Evolutionary conservation across 2,113 vertebrate species (phyloP).

Genomic region (Archilochus colubris): DNA sequence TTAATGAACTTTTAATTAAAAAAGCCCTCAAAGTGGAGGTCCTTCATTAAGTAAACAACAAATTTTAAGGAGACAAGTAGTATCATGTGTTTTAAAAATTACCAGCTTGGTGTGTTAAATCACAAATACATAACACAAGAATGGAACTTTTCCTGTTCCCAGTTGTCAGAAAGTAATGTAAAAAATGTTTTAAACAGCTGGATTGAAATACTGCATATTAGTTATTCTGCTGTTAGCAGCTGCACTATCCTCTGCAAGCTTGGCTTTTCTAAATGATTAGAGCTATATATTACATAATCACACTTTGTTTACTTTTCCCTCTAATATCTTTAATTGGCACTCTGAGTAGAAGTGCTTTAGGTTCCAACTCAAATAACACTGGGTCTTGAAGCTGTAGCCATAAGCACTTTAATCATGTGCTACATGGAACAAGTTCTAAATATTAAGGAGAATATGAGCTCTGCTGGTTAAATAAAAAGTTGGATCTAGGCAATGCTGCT

Average conservation of each 20-base stretch:
- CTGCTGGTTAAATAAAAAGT: neutral
- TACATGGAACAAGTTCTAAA: conserved; percentile 41
- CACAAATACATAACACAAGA: neutral
- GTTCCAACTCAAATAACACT: conserved; percentile 46
- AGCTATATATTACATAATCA: neutral
- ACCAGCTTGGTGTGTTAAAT: neutral
- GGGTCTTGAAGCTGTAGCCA: neutral
- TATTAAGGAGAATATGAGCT: neutral
- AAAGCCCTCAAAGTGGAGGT: neutral
- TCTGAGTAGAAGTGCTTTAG: neutral
- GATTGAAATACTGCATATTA: conserved; percentile 2
- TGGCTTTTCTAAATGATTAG: conserved; percentile 20
- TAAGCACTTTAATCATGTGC: conserved; percentile 5
- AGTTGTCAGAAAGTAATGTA: neutral
- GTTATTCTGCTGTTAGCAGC: neutral
- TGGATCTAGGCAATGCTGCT: conserved; percentile 42
- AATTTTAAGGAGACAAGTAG: neutral
- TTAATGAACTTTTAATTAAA: neutral
- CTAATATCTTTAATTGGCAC: neutral
- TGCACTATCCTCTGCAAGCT: neutral
- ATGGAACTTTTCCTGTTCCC: neutral
- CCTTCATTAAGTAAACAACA: neutral
- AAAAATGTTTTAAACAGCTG: conserved; percentile 20
- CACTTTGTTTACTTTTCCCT: conserved; percentile 26
- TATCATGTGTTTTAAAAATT: neutral